Evolutionary conservation across 1,140 invertebrate species (phyloP).

Genomic region (Cyclargus thomasi): DNA sequence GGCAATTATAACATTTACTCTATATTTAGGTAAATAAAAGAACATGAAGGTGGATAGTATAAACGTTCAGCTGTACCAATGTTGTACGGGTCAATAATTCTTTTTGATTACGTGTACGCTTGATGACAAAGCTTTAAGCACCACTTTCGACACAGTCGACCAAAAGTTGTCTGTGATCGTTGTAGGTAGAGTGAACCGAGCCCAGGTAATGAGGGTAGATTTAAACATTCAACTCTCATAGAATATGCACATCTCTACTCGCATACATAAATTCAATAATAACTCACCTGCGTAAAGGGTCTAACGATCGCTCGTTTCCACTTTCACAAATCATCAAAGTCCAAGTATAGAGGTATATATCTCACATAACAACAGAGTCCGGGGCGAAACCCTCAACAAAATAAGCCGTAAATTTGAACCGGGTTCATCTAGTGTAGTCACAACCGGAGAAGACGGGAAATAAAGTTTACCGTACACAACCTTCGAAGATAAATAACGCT

Average conservation of each 20-base stretch:
- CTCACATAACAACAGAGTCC: conserved; percentile 5
- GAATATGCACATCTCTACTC: not conserved
- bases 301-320: not conserved
- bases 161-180: no score
- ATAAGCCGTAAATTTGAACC: not conserved
- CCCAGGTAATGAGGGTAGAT: not conserved
- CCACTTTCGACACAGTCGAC: no score
- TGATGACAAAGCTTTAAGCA: no score
- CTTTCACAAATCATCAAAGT: conserved; percentile 10
- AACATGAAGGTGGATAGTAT: no score
- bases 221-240: not conserved
- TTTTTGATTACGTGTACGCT: no score
- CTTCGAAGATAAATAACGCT: conserved; percentile 6
- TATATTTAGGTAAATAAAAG: no score
- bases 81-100: no score
- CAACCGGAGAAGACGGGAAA: conserved; percentile 7
- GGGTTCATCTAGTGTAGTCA: conserved; percentile 1
- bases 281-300: not conserved
- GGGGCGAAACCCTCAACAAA: not conserved
- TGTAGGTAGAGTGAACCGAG: no score
- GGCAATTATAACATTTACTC: not conserved
- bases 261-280: not conserved
- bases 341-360: not conserved
- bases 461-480: conserved; percentile 6
- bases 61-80: no score